Evolutionary conservation across 1,140 invertebrate species (phyloP).

Genomic region (Chlorops oryzae): DNA sequence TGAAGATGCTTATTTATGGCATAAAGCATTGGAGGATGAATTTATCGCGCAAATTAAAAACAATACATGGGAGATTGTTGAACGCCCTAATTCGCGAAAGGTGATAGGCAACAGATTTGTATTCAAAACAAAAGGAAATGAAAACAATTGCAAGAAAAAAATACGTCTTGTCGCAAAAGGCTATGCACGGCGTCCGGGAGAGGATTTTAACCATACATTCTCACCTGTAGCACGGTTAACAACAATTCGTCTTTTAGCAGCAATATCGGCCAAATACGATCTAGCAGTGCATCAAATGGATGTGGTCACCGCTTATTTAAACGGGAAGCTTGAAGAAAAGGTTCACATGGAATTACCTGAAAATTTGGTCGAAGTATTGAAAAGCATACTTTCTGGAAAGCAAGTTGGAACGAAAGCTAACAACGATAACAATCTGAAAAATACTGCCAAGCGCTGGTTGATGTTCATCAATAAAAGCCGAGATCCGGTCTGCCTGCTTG

Average conservation of each 20-base stretch:
- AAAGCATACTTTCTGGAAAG: neutral
- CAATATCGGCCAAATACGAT: constrained; percentile 21
- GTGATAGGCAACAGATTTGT: constrained; percentile 30
- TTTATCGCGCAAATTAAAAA: constrained; percentile 28
- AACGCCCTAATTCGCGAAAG: constrained; percentile 23
- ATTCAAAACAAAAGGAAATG: constrained; percentile 29
- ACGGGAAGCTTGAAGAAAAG: constrained; percentile 39
- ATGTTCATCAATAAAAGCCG: neutral
- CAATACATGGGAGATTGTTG: constrained; percentile 35
- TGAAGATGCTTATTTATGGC: constrained; percentile 18
- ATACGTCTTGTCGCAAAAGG: constrained; percentile 48
- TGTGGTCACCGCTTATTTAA: constrained; percentile 30
- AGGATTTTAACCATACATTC: constrained; percentile 43
- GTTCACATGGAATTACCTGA: constrained; percentile 17
- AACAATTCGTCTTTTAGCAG: constrained; percentile 32
- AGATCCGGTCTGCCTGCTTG: neutral
- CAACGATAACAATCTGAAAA: neutral
- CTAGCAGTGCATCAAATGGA: constrained; percentile 9
- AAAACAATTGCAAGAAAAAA: constrained; percentile 42
- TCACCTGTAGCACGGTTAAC: constrained; percentile 30
- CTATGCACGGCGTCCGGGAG: constrained; percentile 35
- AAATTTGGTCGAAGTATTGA: neutral
- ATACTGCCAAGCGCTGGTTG: constrained; percentile 1
- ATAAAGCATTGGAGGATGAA: constrained; percentile 31
- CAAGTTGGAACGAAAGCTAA: too few species aligned